A percentile compares a stretch with the other conserved stretches of the same genome.
Evolutionary conservation across 2,113 vertebrate species (phyloP).

Genomic region (Acrocephalus kingi): DNA sequence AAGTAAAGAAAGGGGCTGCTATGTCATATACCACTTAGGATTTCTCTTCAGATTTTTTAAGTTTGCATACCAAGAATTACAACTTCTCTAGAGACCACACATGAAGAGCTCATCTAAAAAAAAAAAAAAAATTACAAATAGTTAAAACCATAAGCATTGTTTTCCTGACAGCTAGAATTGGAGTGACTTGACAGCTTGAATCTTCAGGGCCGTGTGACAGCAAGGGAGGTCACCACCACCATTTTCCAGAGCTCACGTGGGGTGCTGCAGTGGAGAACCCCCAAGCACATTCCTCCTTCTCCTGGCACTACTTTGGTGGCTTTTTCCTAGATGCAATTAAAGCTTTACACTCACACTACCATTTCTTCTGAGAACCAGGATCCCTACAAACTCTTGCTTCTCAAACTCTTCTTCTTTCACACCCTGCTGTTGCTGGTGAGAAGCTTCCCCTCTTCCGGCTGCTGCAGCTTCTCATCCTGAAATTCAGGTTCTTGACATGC

Average conservation of each 20-base stretch:
- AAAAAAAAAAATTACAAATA: not conserved
- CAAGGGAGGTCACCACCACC: not conserved
- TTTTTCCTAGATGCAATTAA: not conserved
- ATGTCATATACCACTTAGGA: rapidly evolving
- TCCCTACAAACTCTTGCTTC: not conserved
- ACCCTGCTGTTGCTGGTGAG: not conserved
- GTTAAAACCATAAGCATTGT: not conserved
- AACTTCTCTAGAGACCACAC: not conserved
- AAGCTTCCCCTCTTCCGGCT: not conserved
- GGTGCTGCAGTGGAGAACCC: not conserved
- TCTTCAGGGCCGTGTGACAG: not conserved
- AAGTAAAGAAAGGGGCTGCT: not conserved
- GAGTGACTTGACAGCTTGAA: not conserved
- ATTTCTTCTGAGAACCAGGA: not conserved
- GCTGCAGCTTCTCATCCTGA: not conserved
- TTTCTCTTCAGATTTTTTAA: not conserved
- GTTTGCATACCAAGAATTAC: not conserved
- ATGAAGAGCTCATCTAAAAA: not conserved
- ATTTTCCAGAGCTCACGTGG: not conserved
- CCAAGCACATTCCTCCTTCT: not conserved
- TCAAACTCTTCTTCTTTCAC: not conserved
- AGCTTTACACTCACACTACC: not conserved
- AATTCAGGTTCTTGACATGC: not conserved
- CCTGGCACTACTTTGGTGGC: not conserved
- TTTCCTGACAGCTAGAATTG: not conserved